These are phyloP conservation scores for Siphamia tubifer DNA, from an alignment of 2,113 vertebrate genomes.

Conservation along the genomic window DNA sequence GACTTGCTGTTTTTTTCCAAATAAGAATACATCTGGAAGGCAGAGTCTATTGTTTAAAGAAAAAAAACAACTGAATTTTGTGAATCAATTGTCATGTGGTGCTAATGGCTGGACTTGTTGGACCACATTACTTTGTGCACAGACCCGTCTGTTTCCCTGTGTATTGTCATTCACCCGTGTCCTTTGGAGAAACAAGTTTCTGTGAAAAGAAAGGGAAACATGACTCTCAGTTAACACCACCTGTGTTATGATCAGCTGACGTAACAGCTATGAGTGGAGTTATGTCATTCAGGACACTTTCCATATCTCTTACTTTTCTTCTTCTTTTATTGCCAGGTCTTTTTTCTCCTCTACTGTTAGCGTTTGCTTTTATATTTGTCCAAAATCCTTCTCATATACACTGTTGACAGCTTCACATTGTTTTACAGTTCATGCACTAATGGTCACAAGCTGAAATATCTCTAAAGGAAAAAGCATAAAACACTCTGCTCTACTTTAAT, in stretches of 20 bases:
- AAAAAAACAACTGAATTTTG: constrained; percentile 4
- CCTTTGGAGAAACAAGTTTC: constrained; percentile 53
- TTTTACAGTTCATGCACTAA: too few relatives aligned
- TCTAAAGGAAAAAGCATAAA: too few relatives aligned
- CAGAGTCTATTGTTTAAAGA: neutral
- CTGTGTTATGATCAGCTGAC: neutral
- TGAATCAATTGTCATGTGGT: constrained; percentile 5
- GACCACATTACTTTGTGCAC: constrained; percentile 52
- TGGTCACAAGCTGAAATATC: too few relatives aligned
- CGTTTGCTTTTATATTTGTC: too few relatives aligned
- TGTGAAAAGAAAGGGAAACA: neutral
- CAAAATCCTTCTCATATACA: too few relatives aligned
- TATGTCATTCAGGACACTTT: too few relatives aligned
- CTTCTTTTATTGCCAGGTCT: neutral
- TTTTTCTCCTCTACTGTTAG: too few relatives aligned
- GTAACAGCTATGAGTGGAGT: neutral
- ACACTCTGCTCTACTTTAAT: too few relatives aligned
- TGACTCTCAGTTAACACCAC: neutral
- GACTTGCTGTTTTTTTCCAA: neutral
- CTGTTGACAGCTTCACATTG: too few relatives aligned
- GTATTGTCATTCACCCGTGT: neutral
- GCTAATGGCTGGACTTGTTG: constrained; percentile 52
- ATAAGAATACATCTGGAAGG: neutral
- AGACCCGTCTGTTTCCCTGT: neutral
- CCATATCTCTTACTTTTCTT: too few relatives aligned